These are phyloP conservation scores for Leptodactylus fallax DNA, from an alignment of 2,797 vertebrate genomes.

Conservation along the genomic window DNA sequence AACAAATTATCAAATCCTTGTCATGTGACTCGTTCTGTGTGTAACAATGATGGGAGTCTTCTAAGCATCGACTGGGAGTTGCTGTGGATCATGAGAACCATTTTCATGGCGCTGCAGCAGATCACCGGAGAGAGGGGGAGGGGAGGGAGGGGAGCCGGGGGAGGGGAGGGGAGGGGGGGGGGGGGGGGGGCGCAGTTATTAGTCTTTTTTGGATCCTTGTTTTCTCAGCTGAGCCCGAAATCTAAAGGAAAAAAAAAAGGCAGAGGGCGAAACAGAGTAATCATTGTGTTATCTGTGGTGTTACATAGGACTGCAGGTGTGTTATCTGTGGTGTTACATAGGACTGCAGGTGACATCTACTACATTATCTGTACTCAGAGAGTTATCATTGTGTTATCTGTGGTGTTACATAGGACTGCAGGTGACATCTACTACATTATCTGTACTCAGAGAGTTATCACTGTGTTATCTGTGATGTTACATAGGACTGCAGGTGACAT, in stretches of 20 bases:
- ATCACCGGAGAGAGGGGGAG: not conserved
- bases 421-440: too few relatives aligned
- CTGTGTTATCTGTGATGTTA: too few relatives aligned
- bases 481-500: too few relatives aligned
- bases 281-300: too few relatives aligned
- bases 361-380: not conserved
- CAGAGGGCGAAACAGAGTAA: too few relatives aligned
- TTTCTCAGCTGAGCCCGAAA: conserved; percentile 35
- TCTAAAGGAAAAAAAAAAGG: not conserved
- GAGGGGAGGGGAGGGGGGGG: not conserved
- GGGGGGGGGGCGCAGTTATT: not conserved
- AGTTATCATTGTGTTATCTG: too few relatives aligned
- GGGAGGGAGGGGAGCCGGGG: accelerated
- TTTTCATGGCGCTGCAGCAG: too few relatives aligned
- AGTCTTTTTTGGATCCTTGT: conserved; percentile 37
- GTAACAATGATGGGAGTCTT: conserved; percentile 3
- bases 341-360: not conserved
- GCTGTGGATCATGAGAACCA: not conserved
- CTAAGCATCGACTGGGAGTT: not conserved
- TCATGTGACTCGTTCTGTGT: not conserved
- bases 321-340: too few relatives aligned
- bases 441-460: too few relatives aligned
- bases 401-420: too few relatives aligned
- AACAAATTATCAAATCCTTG: not conserved
- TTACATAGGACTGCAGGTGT: not conserved